Evolutionary conservation across 2,797 vertebrate species (phyloP), one percentile per base, ranked within the genome.

Genomic region (Enteromius argenteus): DNA sequence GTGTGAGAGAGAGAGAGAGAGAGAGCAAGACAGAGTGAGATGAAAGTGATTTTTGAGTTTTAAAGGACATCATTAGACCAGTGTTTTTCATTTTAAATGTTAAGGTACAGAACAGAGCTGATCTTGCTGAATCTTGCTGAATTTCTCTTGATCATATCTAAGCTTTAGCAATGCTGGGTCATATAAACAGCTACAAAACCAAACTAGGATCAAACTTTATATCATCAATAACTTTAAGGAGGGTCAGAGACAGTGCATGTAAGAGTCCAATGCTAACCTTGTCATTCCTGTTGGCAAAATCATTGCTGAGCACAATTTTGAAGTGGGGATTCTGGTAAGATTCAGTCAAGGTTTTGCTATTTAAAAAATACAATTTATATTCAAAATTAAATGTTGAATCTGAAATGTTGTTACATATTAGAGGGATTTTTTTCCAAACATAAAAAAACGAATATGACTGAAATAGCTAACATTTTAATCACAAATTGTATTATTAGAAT

Each of bases 211-310:
- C 84, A 87, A 87, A 72, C 81, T 84, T 88, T 84, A 89, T 71
- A 84, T 84, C 56, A 71, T 84, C 56, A 66, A 79, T 77, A 81
- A 46, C 35, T 83, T 75, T 83, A 87, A 75, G 68, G 69, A 77
- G 42, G 46, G 66, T 88, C 69, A 90, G 75, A 89, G 85, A 84
- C 83, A 87, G 77, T 87, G 86, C 77, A 89, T 85, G 86, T 87
- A 84, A 86, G 46, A 77, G 27, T 27, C 89, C 94, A 95, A 96
- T 96, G 95, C 93, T 95, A 95, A 96, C 94, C 95, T 95, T 95
- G 94, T 94, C 91, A 44, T 90, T 88, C 72, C 85, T 84, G 88
- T n/a, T 39, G 39, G 87, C 51, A 81, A 66, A 90, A 46, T 86
- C n/a, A 44, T 30, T 35, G 19, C 17, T 0, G 15, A n/a, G 27